Conservation (phyloP, 2,888 invertebrate species). For the Nesidiocoris tenuis region DNA sequence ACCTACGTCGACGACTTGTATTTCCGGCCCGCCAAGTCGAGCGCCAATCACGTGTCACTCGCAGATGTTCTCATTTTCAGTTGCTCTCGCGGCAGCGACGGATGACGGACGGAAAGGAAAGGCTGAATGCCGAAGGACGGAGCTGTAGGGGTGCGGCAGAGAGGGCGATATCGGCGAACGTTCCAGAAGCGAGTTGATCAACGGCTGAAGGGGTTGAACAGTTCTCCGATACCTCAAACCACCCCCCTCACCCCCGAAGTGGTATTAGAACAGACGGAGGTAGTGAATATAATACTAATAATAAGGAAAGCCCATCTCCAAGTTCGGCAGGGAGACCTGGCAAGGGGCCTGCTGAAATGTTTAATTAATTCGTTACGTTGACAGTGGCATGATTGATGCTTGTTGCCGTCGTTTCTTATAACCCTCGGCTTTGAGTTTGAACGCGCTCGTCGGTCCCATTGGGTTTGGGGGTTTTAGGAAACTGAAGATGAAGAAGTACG, state of each 20-base stretch:
- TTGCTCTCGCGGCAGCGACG: conserved; percentile 13
- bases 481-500: background rate
- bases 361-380: conserved; percentile 49
- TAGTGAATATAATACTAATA: conserved; percentile 40
- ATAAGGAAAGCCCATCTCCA: conserved; percentile 28
- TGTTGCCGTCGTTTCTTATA: conserved; percentile 47
- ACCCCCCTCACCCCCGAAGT: background rate
- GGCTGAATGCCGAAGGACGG: conserved; percentile 38
- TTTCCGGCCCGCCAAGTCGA: background rate
- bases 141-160: conserved; percentile 14
- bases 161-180: conserved; percentile 11
- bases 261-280: conserved; percentile 15
- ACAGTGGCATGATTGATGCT: conserved; percentile 49
- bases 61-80: conserved; percentile 32
- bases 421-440: conserved; percentile 6
- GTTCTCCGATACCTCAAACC: background rate
- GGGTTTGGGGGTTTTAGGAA: conserved; percentile 16
- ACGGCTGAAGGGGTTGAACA: conserved; percentile 35
- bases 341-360: conserved; percentile 41
- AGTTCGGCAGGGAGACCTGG: conserved; percentile 31
- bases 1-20: too few species aligned
- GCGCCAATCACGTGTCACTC: conserved; percentile 18
- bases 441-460: conserved; percentile 1
- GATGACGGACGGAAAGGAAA: conserved; percentile 4
- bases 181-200: conserved; percentile 7